phyloP scores from a whole-genome alignment of 2,888 invertebrate species.

The Gnatocerus cornutus region DNA sequence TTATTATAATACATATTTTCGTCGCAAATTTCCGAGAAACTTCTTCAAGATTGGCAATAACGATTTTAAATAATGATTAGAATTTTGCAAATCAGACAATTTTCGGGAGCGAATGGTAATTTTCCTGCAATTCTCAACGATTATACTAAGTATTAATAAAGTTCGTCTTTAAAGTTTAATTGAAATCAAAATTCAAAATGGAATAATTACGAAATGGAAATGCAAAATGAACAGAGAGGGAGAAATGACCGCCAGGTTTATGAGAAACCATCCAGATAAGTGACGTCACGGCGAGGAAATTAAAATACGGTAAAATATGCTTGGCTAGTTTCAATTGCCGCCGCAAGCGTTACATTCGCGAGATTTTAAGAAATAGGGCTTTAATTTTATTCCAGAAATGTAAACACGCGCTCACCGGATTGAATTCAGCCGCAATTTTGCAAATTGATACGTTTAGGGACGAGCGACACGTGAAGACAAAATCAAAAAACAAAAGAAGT shows the following conservation, averaged over 20 bases:
- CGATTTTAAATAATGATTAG: slow-evolving; percentile 46
- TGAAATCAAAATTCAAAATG: slow-evolving; percentile 67
- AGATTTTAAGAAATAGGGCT: slow-evolving; percentile 29
- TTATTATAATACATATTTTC: slow-evolving; percentile 64
- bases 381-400: slow-evolving; percentile 48
- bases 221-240: slow-evolving; percentile 57
- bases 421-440: background rate
- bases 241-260: slow-evolving; percentile 62
- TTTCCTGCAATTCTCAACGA: slow-evolving; percentile 54
- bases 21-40: background rate
- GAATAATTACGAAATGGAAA: slow-evolving; percentile 65
- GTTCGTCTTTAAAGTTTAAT: slow-evolving; percentile 63
- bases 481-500: no score
- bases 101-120: slow-evolving; percentile 53
- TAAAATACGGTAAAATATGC: slow-evolving; percentile 61
- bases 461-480: no score
- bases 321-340: slow-evolving; percentile 54
- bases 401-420: slow-evolving; percentile 33
- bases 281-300: slow-evolving; percentile 59
- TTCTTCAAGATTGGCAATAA: slow-evolving; percentile 16
- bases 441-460: slow-evolving; percentile 1
- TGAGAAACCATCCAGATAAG: slow-evolving; percentile 58
- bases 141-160: slow-evolving; percentile 61
- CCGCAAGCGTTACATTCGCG: slow-evolving; percentile 43
- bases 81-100: slow-evolving; percentile 49